A percentile compares a stretch with the other conserved stretches of the same genome.
Conservation (phyloP, 2,888 invertebrate species). For the Microctonus brassicae region DNA sequence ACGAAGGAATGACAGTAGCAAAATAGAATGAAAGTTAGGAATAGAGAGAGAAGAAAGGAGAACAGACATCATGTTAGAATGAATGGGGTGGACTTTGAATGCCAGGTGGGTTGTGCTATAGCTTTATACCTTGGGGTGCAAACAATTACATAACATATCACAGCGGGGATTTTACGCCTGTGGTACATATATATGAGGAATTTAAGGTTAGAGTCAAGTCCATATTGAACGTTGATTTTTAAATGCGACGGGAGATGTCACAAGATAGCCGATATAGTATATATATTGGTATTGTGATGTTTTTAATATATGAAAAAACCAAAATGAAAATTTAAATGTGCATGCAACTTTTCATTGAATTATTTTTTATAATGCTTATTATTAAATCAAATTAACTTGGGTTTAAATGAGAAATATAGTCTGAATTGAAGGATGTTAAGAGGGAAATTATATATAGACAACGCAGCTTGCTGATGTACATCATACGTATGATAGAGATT, state of each 20-base stretch:
- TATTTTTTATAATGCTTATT: background rate
- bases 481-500: conserved; percentile 50
- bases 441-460: conserved; percentile 15
- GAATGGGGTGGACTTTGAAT: conserved; percentile 55
- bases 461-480: conserved; percentile 37
- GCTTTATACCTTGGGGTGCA: conserved; percentile 53
- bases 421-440: conserved; percentile 17
- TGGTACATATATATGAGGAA: background rate
- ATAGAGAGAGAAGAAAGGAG: conserved; percentile 12
- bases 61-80: conserved; percentile 42
- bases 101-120: conserved; percentile 63
- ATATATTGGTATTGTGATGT: background rate
- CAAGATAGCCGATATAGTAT: background rate
- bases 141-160: conserved; percentile 63
- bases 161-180: conserved; percentile 38
- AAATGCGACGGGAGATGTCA: conserved; percentile 17
- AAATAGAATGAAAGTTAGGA: conserved; percentile 18
- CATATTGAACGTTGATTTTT: conserved; percentile 26
- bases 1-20: conserved; percentile 27
- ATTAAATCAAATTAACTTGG: conserved; percentile 9
- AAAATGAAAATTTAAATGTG: background rate
- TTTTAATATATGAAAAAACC: background rate
- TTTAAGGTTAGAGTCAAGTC: conserved; percentile 39
- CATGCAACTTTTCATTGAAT: background rate
- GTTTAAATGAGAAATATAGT: conserved; percentile 28